These are phyloP conservation scores for Mya arenaria DNA, from an alignment of 1,140 invertebrate species.

Conservation along the genomic window DNA sequence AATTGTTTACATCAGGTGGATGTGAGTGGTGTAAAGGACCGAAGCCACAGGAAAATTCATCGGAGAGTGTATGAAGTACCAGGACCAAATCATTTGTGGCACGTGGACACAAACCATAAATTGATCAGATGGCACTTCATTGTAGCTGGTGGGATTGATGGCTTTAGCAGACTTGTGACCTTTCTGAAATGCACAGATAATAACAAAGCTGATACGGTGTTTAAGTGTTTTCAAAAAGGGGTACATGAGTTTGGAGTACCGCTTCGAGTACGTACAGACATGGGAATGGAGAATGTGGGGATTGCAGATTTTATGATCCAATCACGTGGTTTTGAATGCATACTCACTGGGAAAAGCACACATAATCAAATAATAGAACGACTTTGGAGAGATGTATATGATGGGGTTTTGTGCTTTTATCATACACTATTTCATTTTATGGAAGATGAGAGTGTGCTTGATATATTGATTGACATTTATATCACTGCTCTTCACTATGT, in stretches of 20 bases:
- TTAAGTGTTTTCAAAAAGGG: background rate
- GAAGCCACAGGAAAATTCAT: background rate
- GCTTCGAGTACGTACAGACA: constrained; percentile 15
- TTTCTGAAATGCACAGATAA: background rate
- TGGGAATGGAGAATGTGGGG: constrained; percentile 9
- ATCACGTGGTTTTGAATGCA: background rate
- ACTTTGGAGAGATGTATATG: constrained; percentile 41
- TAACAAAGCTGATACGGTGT: constrained; percentile 26
- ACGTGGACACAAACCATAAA: constrained; percentile 32
- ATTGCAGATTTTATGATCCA: constrained; percentile 2
- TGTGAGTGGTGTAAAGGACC: background rate
- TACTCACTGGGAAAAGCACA: constrained; percentile 4
- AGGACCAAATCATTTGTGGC: constrained; percentile 17
- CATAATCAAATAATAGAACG: constrained; percentile 20
- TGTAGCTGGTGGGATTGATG: constrained; percentile 11
- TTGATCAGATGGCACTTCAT: constrained; percentile 18
- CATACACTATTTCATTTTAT: constrained; percentile 54
- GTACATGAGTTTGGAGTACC: background rate
- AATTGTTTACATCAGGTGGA: background rate
- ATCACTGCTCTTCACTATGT: constrained; percentile 43
- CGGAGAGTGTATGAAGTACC: constrained; percentile 10
- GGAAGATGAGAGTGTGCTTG: constrained; percentile 55
- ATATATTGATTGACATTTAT: constrained; percentile 23
- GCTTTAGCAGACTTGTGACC: constrained; percentile 1
- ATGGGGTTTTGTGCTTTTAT: constrained; percentile 46